Evolutionary conservation across 2,113 vertebrate genomes (phyloP), one percentile per base, ranked within the genome.

Genomic region (Cyanistes caeruleus): DNA sequence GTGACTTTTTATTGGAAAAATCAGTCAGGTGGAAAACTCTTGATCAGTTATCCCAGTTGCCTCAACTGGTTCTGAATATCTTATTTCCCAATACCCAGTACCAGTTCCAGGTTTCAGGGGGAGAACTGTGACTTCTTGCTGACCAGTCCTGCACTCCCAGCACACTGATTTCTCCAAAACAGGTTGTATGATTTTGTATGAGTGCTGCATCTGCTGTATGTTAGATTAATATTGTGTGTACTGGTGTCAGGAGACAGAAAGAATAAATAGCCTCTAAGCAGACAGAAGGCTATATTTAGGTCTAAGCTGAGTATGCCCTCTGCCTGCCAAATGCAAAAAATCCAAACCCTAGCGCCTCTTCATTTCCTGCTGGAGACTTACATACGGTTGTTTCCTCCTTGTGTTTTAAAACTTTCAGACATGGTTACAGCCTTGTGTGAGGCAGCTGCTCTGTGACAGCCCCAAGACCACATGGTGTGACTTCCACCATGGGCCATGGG

Each of bases 241-340:
- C 64, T 11, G 9, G 51, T 70, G 87, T 92, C 78, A 77, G 88
- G 83, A 93, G 92, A 69, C 70, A 85, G 81, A 70, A 90, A 67
- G 63, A 86, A 78, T 96, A 88, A 93, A 83, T 44, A 94, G 56
- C 75, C 52, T 48, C 41, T 24, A 68, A 88, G 88, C 52, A 92
- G 76, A 75, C 23, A 80, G 59, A 79, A 76, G 68, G n/a, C 52
- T 93, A 56, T 96, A 83, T 94, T 95, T 93, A 95, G 96, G 68
- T 56, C 68, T 81, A 81, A 64, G 53, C 76, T 22, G 64, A 89
- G 64, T 86, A 77, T 95, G 92, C 88, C 93, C 95, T 97, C 93
- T 97, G 95, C 72, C 88, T 94, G 96, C 56, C 85, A 96, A 93
- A 84, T 52, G 59, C 27, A 74, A 91, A 82, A 90, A 43, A 46